Percentiles rank a stretch among this genome's conserved stretches.
Conservation (phyloP, 2,113 vertebrate genomes). For the Corythoichthys haematopterus region DNA sequence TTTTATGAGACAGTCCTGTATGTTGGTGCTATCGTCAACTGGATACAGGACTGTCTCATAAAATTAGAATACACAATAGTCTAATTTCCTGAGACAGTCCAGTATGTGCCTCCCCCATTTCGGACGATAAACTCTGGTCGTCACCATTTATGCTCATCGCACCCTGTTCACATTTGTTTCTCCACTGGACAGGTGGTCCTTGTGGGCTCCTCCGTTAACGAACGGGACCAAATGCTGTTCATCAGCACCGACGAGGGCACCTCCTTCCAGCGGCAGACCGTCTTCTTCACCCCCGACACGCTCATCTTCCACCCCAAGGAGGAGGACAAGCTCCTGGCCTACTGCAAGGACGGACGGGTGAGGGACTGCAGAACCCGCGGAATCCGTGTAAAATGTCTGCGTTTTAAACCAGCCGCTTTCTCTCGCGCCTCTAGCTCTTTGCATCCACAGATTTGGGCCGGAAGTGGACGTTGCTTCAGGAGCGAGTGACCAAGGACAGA, state of each 20-base stretch:
- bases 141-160: no score
- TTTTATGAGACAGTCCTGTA: no score
- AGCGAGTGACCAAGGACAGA: conserved; percentile 86
- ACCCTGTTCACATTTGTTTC: no score
- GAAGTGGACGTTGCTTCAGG: conserved; percentile 89
- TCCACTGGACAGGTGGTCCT: conserved; percentile 80
- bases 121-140: no score
- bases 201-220: conserved; percentile 86
- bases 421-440: conserved; percentile 74
- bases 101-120: no score
- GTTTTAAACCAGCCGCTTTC: neutral
- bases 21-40: no score
- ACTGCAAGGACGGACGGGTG: conserved; percentile 86
- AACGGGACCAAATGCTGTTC: conserved; percentile 88
- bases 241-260: conserved; percentile 90
- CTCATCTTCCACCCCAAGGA: conserved; percentile 91
- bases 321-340: conserved; percentile 90
- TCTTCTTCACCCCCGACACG: conserved; percentile 83
- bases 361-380: conserved; percentile 12
- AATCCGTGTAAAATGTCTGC: neutral
- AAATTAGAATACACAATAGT: no score
- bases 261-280: conserved; percentile 84
- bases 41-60: no score
- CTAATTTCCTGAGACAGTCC: no score
- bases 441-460: conserved; percentile 84